Conservation (phyloP, 2,797 vertebrate species). For the Sphaeramia orbicularis region DNA sequence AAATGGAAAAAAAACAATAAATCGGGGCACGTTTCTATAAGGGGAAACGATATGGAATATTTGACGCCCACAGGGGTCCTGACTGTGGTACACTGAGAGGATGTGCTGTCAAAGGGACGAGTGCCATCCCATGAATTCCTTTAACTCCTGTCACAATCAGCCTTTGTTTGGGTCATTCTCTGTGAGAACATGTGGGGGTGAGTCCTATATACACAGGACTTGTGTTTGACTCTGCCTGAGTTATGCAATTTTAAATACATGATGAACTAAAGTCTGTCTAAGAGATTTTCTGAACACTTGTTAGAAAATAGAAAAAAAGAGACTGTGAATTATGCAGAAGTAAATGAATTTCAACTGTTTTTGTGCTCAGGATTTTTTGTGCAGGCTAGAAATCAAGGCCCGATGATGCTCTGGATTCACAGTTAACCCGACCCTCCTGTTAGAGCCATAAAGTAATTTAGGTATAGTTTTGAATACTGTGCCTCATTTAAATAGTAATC, state of each 20-base stretch:
- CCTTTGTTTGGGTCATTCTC: constrained; percentile 55
- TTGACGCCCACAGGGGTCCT: constrained; percentile 22
- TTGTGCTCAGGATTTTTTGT: too few species aligned
- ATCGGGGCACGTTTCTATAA: constrained; percentile 28
- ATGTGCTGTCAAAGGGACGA: constrained; percentile 49
- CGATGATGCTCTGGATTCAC: too few species aligned
- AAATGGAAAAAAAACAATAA: constrained; percentile 42
- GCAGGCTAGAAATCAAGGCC: too few species aligned
- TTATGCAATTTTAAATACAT: constrained; percentile 17
- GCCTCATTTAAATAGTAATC: too few species aligned
- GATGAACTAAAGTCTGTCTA: too few species aligned
- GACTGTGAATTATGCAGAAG: not conserved
- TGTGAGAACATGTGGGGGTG: constrained; percentile 47
- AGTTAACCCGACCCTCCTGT: too few species aligned
- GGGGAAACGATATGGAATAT: constrained; percentile 49
- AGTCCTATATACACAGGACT: constrained; percentile 25
- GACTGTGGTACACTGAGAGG: constrained; percentile 29
- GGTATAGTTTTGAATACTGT: too few species aligned
- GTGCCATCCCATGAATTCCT: constrained; percentile 49
- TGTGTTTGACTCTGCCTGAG: constrained; percentile 18
- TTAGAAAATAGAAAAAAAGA: not conserved
- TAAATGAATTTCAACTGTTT: not conserved
- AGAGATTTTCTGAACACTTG: too few species aligned
- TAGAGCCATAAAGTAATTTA: too few species aligned
- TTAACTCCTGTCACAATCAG: constrained; percentile 54